These are phyloP conservation scores for Epinephelus fuscoguttatus DNA, from an alignment of 2,113 vertebrate species.

Conservation along the genomic window DNA sequence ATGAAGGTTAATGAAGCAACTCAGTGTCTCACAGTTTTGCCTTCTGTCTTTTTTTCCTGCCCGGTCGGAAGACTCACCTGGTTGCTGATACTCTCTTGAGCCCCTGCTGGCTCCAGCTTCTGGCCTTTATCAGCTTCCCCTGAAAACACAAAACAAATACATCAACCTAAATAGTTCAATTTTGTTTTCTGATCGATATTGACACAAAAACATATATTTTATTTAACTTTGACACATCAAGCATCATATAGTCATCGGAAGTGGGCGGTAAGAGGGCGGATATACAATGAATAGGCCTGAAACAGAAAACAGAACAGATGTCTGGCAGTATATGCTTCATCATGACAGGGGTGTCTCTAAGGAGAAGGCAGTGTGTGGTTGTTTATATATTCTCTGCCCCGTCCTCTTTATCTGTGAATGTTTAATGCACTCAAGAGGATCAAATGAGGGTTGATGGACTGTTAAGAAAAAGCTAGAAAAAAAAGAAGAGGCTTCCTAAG, in stretches of 20 bases:
- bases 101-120: conserved; percentile 42
- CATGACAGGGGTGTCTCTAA: conserved; percentile 49
- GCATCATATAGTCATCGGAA: conserved; percentile 32
- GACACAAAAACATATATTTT: conserved; percentile 4
- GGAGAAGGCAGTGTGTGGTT: conserved; percentile 29
- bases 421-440: conserved; percentile 61
- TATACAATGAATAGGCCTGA: conserved; percentile 44
- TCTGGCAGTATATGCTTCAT: conserved; percentile 42
- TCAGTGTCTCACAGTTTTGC: conserved; percentile 61
- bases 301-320: conserved; percentile 53
- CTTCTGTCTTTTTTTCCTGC: conserved; percentile 67
- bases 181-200: not conserved
- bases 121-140: conserved; percentile 30
- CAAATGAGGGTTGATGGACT: conserved; percentile 69
- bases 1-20: conserved; percentile 79
- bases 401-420: conserved; percentile 63
- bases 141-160: conserved; percentile 5
- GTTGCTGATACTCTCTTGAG: conserved; percentile 36
- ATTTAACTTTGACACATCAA: conserved; percentile 38
- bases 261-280: conserved; percentile 46
- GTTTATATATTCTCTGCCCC: conserved; percentile 59
- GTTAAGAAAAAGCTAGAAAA: conserved; percentile 29
- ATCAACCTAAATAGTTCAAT: not conserved
- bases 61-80: conserved; percentile 60
- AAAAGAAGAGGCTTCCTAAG: conserved; percentile 35